A percentile compares a stretch with the other conserved stretches of the same genome.
Conservation (phyloP, 2,888 invertebrate species). For the Odontomyia ornata region DNA sequence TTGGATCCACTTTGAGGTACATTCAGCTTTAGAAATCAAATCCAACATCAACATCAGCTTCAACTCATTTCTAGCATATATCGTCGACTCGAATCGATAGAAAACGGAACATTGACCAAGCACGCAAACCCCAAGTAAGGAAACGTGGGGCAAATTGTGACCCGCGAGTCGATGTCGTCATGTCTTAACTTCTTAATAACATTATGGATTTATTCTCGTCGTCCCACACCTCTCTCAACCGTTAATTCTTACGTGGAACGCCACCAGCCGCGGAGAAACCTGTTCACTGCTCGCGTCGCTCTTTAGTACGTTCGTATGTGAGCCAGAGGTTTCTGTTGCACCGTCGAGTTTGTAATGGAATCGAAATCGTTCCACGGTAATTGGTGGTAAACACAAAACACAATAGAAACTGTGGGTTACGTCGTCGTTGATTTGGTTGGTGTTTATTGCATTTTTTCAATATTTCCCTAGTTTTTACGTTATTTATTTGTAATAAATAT, state of each 20-base stretch:
- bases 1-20: too few species aligned
- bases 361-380: conserved; percentile 19
- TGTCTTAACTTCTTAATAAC: not conserved
- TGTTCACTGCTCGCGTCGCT: too few species aligned
- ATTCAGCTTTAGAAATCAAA: too few species aligned
- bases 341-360: not conserved
- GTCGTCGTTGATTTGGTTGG: conserved; percentile 1
- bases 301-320: too few species aligned
- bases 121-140: not conserved
- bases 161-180: conserved; percentile 7
- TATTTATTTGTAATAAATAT: not conserved
- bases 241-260: conserved; percentile 8
- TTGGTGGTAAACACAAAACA: conserved; percentile 37
- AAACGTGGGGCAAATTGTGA: not conserved
- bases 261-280: not conserved
- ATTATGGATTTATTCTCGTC: too few species aligned
- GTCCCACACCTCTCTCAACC: not conserved
- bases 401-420: conserved; percentile 7
- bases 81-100: conserved; percentile 48
- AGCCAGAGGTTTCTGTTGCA: not conserved
- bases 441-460: not conserved
- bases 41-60: too few species aligned
- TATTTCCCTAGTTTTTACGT: not conserved
- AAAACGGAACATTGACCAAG: conserved; percentile 16
- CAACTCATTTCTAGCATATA: too few species aligned